These are phyloP conservation scores for Elgaria multicarinata DNA, from an alignment of 2,113 vertebrate genomes.

Conservation along the genomic window DNA sequence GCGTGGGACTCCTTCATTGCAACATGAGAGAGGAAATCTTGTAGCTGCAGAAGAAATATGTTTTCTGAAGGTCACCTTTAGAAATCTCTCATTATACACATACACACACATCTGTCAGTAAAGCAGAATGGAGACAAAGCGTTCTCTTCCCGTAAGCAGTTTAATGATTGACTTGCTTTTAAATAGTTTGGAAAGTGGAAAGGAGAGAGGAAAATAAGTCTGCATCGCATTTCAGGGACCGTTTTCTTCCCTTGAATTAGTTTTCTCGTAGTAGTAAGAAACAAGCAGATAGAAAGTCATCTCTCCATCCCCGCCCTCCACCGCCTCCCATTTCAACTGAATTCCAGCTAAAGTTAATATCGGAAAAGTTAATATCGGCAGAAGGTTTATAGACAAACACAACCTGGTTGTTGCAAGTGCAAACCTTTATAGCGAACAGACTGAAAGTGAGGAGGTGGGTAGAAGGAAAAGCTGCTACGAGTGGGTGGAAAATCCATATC, in stretches of 20 bases:
- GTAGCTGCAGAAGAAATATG: conserved; percentile 31
- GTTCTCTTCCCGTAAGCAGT: conserved; percentile 32
- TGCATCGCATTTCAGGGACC: conserved; percentile 39
- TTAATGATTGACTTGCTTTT: conserved; percentile 54
- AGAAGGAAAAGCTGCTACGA: conserved; percentile 17
- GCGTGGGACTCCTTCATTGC: conserved; percentile 35
- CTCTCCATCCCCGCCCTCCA: conserved; percentile 3
- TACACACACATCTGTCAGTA: conserved; percentile 22
- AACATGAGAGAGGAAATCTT: conserved; percentile 46
- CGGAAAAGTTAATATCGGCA: conserved; percentile 38
- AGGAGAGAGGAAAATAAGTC: neutral
- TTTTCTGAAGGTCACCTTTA: conserved; percentile 69
- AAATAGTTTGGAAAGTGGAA: conserved; percentile 52
- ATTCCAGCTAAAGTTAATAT: conserved; percentile 1
- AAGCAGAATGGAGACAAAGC: conserved; percentile 31
- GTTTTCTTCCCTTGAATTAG: conserved; percentile 42
- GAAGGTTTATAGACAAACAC: conserved; percentile 51
- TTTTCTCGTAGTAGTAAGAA: conserved; percentile 11
- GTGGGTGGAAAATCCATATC: conserved; percentile 43
- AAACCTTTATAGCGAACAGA: conserved; percentile 17
- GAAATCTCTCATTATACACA: conserved; percentile 44
- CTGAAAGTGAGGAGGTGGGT: conserved; percentile 24
- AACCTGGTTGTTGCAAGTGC: conserved; percentile 34
- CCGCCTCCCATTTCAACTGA: conserved; percentile 5
- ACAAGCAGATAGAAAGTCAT: conserved; percentile 48